Evolutionary conservation across 2,888 invertebrate genomes (phyloP).

Genomic region (Philonicus albiceps): DNA sequence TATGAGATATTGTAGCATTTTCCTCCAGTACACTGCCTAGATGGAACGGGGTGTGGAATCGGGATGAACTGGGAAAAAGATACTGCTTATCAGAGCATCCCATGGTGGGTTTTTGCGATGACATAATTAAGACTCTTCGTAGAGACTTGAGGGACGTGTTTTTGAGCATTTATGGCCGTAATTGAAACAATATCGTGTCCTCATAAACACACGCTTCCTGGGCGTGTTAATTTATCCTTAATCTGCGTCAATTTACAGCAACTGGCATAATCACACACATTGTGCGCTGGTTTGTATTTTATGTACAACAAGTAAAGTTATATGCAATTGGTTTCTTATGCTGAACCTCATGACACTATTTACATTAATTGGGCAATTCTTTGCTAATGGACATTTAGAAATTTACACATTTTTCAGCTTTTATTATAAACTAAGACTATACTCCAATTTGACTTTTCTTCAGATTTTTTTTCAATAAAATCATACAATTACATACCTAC

Average conservation of each 20-base stretch:
- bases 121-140: not conserved
- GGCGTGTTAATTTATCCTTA: slow-evolving; percentile 16
- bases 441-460: not conserved
- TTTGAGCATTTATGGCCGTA: not conserved
- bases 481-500: not conserved
- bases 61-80: not conserved
- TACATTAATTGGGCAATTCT: not conserved
- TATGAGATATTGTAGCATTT: not conserved
- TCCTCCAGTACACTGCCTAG: not conserved
- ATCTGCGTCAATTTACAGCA: not conserved
- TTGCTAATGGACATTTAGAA: not conserved
- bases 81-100: not conserved
- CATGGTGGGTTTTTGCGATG: not conserved
- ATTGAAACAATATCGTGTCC: not conserved
- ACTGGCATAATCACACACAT: not conserved
- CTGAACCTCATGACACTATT: not conserved
- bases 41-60: not conserved
- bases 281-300: not conserved
- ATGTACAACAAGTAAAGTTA: not conserved
- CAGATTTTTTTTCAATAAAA: not conserved
- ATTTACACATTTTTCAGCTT: not conserved
- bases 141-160: not conserved
- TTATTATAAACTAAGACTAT: not conserved
- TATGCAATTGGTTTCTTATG: not conserved
- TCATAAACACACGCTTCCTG: not conserved